phyloP scores from a whole-genome alignment of 2,888 invertebrate genomes.

The Fragum whitleyi region DNA sequence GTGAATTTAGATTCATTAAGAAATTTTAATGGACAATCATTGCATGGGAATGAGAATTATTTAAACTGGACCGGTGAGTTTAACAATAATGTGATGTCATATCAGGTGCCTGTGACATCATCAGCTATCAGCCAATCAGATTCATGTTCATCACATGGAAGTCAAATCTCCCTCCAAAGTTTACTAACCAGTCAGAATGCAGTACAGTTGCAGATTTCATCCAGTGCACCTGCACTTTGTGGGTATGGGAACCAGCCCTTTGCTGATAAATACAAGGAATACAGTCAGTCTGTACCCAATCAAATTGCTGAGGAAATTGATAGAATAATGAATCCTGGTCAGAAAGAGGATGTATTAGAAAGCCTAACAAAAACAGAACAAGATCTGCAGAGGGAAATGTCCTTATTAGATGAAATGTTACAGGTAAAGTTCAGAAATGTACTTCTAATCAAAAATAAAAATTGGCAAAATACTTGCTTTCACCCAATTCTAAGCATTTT shows the following conservation, averaged over 20 bases:
- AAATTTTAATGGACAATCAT: slow-evolving; percentile 33
- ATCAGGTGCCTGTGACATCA: slow-evolving; percentile 53
- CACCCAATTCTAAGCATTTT: no score
- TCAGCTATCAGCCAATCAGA: slow-evolving; percentile 46
- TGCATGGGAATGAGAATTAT: slow-evolving; percentile 52
- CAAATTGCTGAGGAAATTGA: slow-evolving; percentile 70
- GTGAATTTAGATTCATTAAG: slow-evolving; percentile 52
- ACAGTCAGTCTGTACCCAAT: slow-evolving; percentile 66
- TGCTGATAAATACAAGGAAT: slow-evolving; percentile 31
- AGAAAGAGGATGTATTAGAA: slow-evolving; percentile 70
- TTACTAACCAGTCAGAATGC: slow-evolving; percentile 18
- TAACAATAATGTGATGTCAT: slow-evolving; percentile 69
- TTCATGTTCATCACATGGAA: slow-evolving; percentile 52
- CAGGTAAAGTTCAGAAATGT: no score
- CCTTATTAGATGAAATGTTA: slow-evolving; percentile 80
- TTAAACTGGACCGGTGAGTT: slow-evolving; percentile 64
- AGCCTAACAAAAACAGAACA: slow-evolving; percentile 75
- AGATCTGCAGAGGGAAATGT: slow-evolving; percentile 77
- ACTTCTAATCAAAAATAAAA: no score
- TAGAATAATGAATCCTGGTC: slow-evolving; percentile 49
- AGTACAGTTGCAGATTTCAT: slow-evolving; percentile 61
- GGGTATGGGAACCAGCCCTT: slow-evolving; percentile 56
- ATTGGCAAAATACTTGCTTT: no score
- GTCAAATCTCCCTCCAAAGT: slow-evolving; percentile 49
- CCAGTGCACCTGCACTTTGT: slow-evolving; percentile 69